Percentiles rank a stretch among this genome's conserved stretches.
These are phyloP conservation scores for Dryoscopus gambensis DNA, from an alignment of 2,113 vertebrate genomes.

Conservation along the genomic window DNA sequence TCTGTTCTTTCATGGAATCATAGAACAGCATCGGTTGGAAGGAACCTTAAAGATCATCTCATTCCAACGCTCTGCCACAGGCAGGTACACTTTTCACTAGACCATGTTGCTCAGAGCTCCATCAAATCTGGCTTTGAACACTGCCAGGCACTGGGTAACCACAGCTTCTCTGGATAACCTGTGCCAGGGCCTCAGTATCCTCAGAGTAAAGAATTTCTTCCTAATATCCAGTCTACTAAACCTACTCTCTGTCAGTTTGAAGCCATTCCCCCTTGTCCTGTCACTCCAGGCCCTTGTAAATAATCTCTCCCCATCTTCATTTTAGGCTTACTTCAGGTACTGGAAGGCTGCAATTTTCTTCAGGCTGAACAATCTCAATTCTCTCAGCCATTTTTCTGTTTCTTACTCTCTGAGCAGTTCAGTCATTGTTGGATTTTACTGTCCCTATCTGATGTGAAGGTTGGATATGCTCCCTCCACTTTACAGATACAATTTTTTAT, in stretches of 20 bases:
- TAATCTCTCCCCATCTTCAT: too few relatives aligned
- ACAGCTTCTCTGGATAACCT: not conserved
- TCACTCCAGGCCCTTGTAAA: not conserved
- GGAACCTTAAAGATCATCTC: not conserved
- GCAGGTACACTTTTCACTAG: not conserved
- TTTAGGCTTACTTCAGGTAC: not conserved
- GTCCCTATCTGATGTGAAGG: not conserved
- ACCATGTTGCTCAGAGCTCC: not conserved
- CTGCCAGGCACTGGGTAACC: not conserved
- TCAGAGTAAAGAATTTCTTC: not conserved
- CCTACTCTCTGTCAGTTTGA: not conserved
- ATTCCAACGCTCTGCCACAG: accelerated
- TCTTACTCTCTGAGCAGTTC: not conserved
- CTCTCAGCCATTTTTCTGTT: not conserved
- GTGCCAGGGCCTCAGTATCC: not conserved
- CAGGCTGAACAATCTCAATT: not conserved
- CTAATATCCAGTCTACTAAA: not conserved
- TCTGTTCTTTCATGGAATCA: not conserved
- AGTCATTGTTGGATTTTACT: not conserved
- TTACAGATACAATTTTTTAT: not conserved
- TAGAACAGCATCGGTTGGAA: not conserved
- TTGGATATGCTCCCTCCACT: accelerated
- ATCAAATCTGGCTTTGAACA: not conserved
- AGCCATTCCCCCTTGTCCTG: not conserved
- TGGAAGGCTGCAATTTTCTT: not conserved